phyloP scores from a whole-genome alignment of 2,888 invertebrate genomes.

The Rhopalosiphum nymphaeae region DNA sequence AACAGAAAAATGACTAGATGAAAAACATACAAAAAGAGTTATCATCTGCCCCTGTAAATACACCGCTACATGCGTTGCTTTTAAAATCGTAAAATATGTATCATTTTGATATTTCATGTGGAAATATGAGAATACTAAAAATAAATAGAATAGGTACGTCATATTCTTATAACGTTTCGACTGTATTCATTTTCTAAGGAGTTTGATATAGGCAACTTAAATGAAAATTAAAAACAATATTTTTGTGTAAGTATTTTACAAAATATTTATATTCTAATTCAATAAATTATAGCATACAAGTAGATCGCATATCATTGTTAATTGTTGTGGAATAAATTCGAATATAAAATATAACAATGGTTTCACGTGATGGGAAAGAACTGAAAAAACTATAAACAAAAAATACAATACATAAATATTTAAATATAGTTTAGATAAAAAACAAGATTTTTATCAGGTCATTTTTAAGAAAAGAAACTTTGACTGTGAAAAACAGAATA shows the following conservation, averaged over 20 bases:
- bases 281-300: not conserved
- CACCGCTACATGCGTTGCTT: not conserved
- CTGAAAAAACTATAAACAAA: no score
- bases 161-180: not conserved
- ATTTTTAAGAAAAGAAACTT: not conserved
- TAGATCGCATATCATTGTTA: not conserved
- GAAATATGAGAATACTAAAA: not conserved
- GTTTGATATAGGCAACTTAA: not conserved
- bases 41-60: no score
- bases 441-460: not conserved
- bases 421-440: not conserved
- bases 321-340: not conserved
- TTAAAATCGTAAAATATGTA: not conserved
- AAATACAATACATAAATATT: no score
- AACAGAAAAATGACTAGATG: not conserved
- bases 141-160: not conserved
- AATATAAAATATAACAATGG: not conserved
- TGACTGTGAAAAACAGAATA: not conserved
- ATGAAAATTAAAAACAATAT: not conserved
- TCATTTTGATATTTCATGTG: not conserved
- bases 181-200: not conserved
- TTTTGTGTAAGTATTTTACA: not conserved
- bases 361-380: not conserved
- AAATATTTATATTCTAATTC: not conserved
- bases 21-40: not conserved